These are phyloP conservation scores for Microplitis demolitor DNA, from an alignment of 1,140 invertebrate genomes.

Conservation along the genomic window DNA sequence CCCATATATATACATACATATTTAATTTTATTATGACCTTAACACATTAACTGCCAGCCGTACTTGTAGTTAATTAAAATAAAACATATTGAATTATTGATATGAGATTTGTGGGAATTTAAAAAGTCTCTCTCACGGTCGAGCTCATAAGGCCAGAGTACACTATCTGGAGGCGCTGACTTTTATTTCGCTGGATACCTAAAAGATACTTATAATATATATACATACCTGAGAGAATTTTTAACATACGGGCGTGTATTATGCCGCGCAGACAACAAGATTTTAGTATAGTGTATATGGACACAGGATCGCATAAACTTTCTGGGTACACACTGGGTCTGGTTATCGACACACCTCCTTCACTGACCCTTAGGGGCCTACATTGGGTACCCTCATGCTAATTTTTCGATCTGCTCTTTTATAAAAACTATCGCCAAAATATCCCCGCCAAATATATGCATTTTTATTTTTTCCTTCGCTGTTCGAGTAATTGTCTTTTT, in stretches of 20 bases:
- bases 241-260: not conserved
- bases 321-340: not conserved
- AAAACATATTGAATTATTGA: not conserved
- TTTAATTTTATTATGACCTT: slow-evolving; percentile 8
- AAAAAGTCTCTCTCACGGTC: not conserved
- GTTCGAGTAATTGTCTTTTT: not conserved
- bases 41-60: not conserved
- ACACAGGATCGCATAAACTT: not conserved
- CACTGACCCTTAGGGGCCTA: not conserved
- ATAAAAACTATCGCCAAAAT: not conserved
- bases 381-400: not conserved
- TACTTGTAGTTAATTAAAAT: not conserved
- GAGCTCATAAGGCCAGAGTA: too few species aligned
- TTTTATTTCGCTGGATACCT: not conserved
- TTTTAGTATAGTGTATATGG: not conserved
- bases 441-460: too few species aligned
- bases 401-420: not conserved
- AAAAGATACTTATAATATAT: too few species aligned
- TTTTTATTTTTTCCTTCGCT: too few species aligned
- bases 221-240: not conserved
- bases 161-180: not conserved
- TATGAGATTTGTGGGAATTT: not conserved
- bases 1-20: slow-evolving; percentile 9
- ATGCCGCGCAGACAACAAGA: not conserved
- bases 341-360: slow-evolving; percentile 8